Evolutionary conservation across 2,113 vertebrate genomes (phyloP), one percentile per base, ranked within the genome.

Genomic region (Brienomyrus longianalis): DNA sequence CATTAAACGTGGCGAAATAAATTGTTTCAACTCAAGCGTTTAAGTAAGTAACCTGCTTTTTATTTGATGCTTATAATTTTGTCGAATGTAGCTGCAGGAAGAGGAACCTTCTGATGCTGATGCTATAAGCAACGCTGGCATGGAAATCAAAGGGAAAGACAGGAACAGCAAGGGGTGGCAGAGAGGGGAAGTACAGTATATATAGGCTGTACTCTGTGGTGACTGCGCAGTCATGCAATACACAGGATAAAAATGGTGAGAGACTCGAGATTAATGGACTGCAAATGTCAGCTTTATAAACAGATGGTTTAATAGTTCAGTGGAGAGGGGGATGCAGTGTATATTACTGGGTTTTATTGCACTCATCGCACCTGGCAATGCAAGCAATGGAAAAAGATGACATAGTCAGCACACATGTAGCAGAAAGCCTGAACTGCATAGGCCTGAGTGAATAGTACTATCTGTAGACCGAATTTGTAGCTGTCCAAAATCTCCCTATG

Each of bases 231-330:
- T 66, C 62, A 31, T 70, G 62, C n/a, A 5, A 70, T 80, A 35
- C 2, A 1, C 74, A 80, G 11, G 31, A 17, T 8, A 43, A 80
- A 80, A 19, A 70, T 70, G 62, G n/a, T 70, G 62, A 70, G 62
- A 11, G 62, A 15, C 74, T 80, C 1, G 5, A 80, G 74, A 19
- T 80, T 39, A 80, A 80, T 39, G 35, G 35, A 39, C 31, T 35
- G 35, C 74, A 80, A 80, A 80, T 39, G 74, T 80, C 74, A 80
- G 74, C 74, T 80, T 31, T 80, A 80, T 80, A 80, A 80, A 43
- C 35, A 43, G 74, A 15, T 39, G 13, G 74, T 17, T 39, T 39
- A 43, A 80, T 43, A 43, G 35, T 80, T 39, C 35, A 43, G 31
- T 43, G 74, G 15, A 80, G 11, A 43, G 13, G 17, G 35, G 74